Evolutionary conservation across 2,113 vertebrate genomes (phyloP), one percentile per base, ranked within the genome.

Genomic region (Sylvilagus bachmani): DNA sequence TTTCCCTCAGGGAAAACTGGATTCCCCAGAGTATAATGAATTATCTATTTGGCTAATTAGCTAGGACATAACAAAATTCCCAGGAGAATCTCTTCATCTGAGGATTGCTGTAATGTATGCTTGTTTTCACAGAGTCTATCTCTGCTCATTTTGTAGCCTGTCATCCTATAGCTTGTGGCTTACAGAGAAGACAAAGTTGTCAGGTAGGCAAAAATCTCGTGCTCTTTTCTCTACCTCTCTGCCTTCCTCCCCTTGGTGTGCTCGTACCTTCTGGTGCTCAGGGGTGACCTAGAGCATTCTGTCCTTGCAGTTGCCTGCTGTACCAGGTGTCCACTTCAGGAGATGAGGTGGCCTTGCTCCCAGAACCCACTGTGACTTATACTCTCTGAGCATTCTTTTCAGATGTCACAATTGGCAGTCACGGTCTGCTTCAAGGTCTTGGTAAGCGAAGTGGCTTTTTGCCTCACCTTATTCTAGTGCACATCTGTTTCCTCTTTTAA

Each of bases 21-120:
- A 96, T 96, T 94, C 97, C 96, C 97, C 75, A 93, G 97, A 95
- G 97, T 91, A 89, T 96, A 97, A 93, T 94, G 80, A 96, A 95
- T 96, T 79, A 95, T 98, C 94, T 95, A 44, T 80, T 96, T 90
- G 93, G 83, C 91, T 97, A 96, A 97, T 97, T 97, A 97, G 82
- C 82, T 96, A 84, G 95, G 93, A 97, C 94, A 96, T 89, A 91
- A 91, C 75, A 62, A 86, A 81, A 97, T 90, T 86, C 96, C 95
- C 96, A 0, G 75, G 95, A 94, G 97, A 75, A 93, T 95, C 73
- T 53, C 84, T 79, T 95, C 88, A 94, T 93, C 91, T 82, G 95
- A 97, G 96, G 87, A 91, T 97, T 95, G 62, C 71, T 89, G 1
- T 87, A 94, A 95, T 67, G 71, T 73, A 81, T 89, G 90, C 87